phyloP scores from a whole-genome alignment of 1,140 invertebrate species.

The Archegozetes longisetosus region DNA sequence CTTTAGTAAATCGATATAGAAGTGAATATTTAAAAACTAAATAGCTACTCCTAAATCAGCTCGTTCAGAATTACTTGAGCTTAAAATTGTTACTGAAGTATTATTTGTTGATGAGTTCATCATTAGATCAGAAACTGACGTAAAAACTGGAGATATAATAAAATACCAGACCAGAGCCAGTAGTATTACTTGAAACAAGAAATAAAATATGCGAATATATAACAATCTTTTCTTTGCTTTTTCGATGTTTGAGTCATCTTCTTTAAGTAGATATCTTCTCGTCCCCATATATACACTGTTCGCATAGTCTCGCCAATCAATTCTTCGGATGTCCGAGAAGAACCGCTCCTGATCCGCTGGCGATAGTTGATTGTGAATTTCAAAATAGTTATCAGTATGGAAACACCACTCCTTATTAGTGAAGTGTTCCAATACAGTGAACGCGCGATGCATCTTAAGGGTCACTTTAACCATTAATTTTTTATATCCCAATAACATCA shows the following conservation, averaged over 20 bases:
- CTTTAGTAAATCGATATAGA: too few relatives aligned
- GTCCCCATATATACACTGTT: not conserved
- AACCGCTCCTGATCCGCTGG: constrained; percentile 31
- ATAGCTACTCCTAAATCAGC: too few relatives aligned
- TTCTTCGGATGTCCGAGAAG: constrained; percentile 44
- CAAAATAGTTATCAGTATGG: constrained; percentile 47
- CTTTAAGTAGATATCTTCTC: constrained; percentile 16
- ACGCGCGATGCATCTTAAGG: constrained; percentile 15
- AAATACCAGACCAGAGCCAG: not conserved
- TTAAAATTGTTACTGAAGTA: too few relatives aligned
- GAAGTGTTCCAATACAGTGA: constrained; percentile 55
- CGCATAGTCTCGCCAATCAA: constrained; percentile 50
- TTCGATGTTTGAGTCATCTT: constrained; percentile 25
- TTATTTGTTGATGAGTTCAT: too few relatives aligned
- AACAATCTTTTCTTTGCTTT: not conserved
- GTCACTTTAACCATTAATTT: constrained; percentile 14
- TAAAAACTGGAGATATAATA: too few relatives aligned
- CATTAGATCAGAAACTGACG: too few relatives aligned
- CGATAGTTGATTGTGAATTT: constrained; percentile 28
- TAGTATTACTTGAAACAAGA: not conserved
- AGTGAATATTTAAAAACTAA: too few relatives aligned
- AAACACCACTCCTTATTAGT: constrained; percentile 64
- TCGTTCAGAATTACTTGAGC: too few relatives aligned
- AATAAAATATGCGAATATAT: not conserved
- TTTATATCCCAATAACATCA: constrained; percentile 4